Evolutionary conservation across 2,888 invertebrate species (phyloP).

Genomic region (Axea sp.): DNA sequence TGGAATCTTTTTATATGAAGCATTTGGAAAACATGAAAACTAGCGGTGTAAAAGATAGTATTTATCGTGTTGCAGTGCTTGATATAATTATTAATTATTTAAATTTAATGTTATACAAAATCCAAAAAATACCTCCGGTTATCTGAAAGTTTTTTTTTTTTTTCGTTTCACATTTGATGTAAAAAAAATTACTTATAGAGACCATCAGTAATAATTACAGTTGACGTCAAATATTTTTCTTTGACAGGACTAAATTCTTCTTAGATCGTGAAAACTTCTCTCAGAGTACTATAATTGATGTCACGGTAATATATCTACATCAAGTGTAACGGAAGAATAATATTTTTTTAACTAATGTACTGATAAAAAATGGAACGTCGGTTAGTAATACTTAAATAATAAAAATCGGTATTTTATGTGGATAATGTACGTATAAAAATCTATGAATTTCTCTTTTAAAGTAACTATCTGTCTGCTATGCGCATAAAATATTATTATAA

Average conservation of each 20-base stretch:
- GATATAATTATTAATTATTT: background rate
- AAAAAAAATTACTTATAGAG: background rate
- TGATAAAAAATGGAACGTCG: background rate
- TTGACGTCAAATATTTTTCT: constrained; percentile 34
- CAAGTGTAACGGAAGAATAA: background rate
- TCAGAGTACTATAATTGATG: constrained; percentile 1
- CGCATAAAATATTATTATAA: too few species aligned
- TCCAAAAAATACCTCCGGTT: constrained; percentile 9
- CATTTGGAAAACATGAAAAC: too few species aligned
- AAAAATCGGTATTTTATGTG: too few species aligned
- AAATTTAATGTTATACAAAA: constrained; percentile 3
- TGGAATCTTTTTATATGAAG: too few species aligned
- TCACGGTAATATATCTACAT: background rate
- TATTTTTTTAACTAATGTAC: background rate
- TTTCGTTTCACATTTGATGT: constrained; percentile 2
- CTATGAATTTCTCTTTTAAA: too few species aligned
- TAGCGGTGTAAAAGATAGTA: too few species aligned
- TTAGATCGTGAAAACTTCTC: background rate
- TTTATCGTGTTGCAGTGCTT: too few species aligned
- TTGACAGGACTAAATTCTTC: background rate
- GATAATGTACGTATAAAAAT: too few species aligned
- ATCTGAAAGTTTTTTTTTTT: constrained; percentile 16
- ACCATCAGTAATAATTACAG: constrained; percentile 30
- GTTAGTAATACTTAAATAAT: too few species aligned
- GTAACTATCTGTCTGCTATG: too few species aligned